Base-by-base conservation (phyloP, 1,140 invertebrate genomes). In the Drosophila nikananu region DNA sequence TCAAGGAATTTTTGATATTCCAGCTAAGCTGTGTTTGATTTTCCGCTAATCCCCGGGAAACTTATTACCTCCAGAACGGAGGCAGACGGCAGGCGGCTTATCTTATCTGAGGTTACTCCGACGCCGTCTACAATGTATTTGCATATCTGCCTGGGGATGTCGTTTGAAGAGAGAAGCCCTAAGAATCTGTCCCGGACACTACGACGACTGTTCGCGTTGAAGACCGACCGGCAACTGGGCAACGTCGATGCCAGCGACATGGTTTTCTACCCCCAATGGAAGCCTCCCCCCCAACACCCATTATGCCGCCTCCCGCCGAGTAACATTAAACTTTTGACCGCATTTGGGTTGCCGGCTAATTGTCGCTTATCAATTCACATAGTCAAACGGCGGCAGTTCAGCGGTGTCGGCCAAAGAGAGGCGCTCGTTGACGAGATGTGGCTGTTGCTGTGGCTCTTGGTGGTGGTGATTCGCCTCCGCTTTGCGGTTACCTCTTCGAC, bases 281-380 rank as follows among this genome's bases (percentile, higher is more conserved):
- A 13, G n/a, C 52, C 51, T 12, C 19, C 13, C 39, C 73, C 52
- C 12, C 42, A 7, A 15, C 73, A 23, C 27, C 27, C 27, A 27
- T 46, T 41, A 6, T 7, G 19, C 2, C 41, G 35, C 49, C 59
- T 27, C 32, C 66, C 37, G 30, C 37, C 61, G 30, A 59, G 84
- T 90, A 89, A 89, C 74, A 81, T 72, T 89, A 89, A 90, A 89
- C 84, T 84, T 75, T 79, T 90, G 84, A 90, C 86, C 84, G 86
- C 84, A 74, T 84, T 87, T 68, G 46, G 65, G 25, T 73, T 72
- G 44, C 75, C 44, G 66, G n/a, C 70, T 82, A 86, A 86, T 86
- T 82, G 81, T 89, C 65, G 81, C 73, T 81, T 89, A 87, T 87
- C 84, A 87, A 71, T 80, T 62, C 62, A 75, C 70, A 75, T 65